Base-by-base conservation (phyloP, 1,140 invertebrate genomes). In the Cotesia typhae region DNA sequence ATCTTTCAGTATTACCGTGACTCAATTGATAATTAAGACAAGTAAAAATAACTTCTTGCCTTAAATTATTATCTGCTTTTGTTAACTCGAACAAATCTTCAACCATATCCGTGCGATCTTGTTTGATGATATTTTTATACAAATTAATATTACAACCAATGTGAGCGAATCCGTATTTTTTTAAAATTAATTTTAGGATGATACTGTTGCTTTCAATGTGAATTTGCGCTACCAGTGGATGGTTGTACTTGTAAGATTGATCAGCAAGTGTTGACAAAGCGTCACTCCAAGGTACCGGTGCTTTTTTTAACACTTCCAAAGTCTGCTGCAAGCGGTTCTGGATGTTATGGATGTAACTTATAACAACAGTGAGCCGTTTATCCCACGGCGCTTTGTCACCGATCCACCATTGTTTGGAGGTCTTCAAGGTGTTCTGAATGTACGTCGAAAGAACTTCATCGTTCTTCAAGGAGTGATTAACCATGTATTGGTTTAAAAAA, bases 311-410 rank as follows among this genome's bases (percentile, higher is more conserved):
- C 20, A 84, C 72, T 6, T 75, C 74, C 14, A 86, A 73, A 38
- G 74, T 81, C 67, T 77, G 80, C 52, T 82, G 75, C n/a, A 86
- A 60, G 37, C 78, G 77, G 73, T 76, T 81, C 80, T 85, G 38
- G 28, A 81, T 67, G 71, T 84, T 76, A 9, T 80, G 77, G 36
- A 85, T 80, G 65, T 81, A 79, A 17, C 47, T 35, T 17, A 84
- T 74, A 55, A 84, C 72, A 35, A 76, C 64, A 64, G 76, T 67
- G 17, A 84, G n/a, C 70, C 75, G 78, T 75, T 74, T 74, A 51
- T 85, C 84, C 84, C 84, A 85, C 17, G 76, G 73, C 57, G 78
- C 79, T 78, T 82, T 80, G 68, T 84, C 82, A 72, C 75, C 81
- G 36, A 79, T 74, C 80, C 83, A 84, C 81, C 82, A 85, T 59